Percentiles rank a stretch among this genome's conserved stretches.
phyloP scores from a whole-genome alignment of 2,113 vertebrate species.

The Python bivittatus region DNA sequence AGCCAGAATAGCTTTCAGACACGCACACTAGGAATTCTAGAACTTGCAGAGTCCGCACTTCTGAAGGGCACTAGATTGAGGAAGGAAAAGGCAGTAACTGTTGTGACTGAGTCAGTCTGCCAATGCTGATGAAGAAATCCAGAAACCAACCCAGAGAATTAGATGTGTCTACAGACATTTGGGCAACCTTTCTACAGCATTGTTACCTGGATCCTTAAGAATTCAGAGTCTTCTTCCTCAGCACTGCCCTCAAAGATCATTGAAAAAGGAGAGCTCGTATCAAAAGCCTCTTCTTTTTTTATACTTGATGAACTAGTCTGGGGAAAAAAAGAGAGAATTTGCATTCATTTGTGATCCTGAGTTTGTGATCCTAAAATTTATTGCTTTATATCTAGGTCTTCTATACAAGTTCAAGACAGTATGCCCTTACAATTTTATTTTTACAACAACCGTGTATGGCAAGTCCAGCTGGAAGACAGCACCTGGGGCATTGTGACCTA shows the following conservation, averaged over 20 bases:
- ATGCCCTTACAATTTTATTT: background rate
- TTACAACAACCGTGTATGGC: background rate
- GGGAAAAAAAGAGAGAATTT: background rate
- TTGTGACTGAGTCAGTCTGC: background rate
- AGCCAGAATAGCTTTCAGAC: background rate
- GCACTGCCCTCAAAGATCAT: background rate
- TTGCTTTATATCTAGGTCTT: background rate
- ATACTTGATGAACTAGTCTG: background rate
- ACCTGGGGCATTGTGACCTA: background rate
- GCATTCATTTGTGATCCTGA: background rate
- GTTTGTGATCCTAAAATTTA: background rate
- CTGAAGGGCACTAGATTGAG: background rate
- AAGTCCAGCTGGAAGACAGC: background rate
- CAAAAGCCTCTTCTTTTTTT: rapidly evolving
- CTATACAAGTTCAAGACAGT: background rate
- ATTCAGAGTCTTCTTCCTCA: background rate
- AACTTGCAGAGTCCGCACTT: background rate
- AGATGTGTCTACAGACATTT: background rate
- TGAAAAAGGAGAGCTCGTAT: background rate
- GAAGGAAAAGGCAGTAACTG: background rate
- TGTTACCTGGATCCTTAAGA: background rate
- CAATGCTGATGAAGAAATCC: background rate
- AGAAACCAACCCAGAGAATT: background rate
- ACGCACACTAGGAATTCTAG: background rate
- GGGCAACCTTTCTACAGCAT: background rate